Evolutionary conservation across 2,797 vertebrate genomes (phyloP), one percentile per base, ranked within the genome.

Genomic region (Capromys pilorides): DNA sequence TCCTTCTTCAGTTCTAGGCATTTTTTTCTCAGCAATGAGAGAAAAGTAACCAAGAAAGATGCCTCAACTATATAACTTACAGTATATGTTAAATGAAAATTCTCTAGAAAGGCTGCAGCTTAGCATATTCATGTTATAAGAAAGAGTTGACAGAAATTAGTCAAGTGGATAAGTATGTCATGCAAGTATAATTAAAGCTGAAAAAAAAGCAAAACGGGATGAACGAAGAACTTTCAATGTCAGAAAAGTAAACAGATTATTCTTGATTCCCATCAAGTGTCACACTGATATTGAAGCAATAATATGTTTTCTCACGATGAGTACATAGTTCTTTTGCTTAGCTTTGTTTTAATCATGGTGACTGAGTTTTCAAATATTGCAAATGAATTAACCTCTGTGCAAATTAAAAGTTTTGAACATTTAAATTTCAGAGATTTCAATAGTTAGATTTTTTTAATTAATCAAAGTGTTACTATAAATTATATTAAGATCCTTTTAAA

Each of bases 351-450:
- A n/a, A 36, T 33, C 6, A 61, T 6, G 77, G 71, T 73, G 62
- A 64, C 77, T 86, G 45, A n/a, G n/a, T 90, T 79, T 95, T 82
- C 54, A 93, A 54, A 88, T 73, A 79, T 75, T 64, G n/a, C 69
- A 88, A 75, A 79, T 5, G 0, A 6, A 11, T 26, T 83, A 67
- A 80, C 33, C 78, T 13, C 1, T 86, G 5, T 86, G 24, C 6
- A 77, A 86, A 95, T 86, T 45, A 81, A 8, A 62, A 10, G 3
- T 51, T 83, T 26, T 39, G 36, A 66, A 71, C 33, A 49, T 89
- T 2, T 85, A 8, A 84, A 59, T 84, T 64, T 59, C 64, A 78
- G 75, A 49, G 31, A 67, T 0, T 79, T 84, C 93, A 16, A 79
- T 7, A 87, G 3, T 80, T 39, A 4, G 7, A 54, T 13, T 14